Evolutionary conservation across 2,888 invertebrate genomes (phyloP).

Genomic region (Frankliniella intonsa): DNA sequence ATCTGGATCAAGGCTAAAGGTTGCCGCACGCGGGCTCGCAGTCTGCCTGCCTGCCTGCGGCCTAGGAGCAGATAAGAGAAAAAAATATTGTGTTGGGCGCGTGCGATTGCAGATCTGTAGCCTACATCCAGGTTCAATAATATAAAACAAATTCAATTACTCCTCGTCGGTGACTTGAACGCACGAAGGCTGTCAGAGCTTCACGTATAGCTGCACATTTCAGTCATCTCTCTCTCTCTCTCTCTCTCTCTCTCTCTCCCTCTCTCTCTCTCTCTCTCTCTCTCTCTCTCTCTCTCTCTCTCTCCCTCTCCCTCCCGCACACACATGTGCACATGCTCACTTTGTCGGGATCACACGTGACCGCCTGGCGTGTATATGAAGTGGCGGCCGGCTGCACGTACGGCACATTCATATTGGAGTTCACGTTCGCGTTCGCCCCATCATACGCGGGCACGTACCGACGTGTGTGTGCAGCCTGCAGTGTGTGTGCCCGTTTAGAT

Average conservation of each 20-base stretch:
- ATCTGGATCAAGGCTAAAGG: too few species aligned
- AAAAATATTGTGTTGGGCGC: too few species aligned
- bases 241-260: neutral
- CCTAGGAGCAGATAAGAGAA: too few species aligned
- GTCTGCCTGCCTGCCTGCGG: too few species aligned
- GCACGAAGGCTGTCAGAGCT: too few species aligned
- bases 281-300: conserved; percentile 1
- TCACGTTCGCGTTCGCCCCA: neutral
- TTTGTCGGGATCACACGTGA: neutral
- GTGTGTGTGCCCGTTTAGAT: neutral
- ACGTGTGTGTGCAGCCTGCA: neutral
- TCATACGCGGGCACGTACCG: neutral
- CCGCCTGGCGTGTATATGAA: neutral
- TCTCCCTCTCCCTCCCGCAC: neutral
- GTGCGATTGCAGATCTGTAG: too few species aligned
- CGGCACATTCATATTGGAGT: conserved; percentile 8
- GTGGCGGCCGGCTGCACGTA: neutral
- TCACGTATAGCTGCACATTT: neutral
- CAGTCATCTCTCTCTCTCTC: neutral
- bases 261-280: conserved; percentile 1
- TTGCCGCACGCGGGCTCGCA: too few species aligned
- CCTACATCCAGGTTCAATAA: too few species aligned
- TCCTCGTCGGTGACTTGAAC: too few species aligned
- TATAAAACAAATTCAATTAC: too few species aligned
- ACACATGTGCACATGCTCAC: too few species aligned